These are phyloP conservation scores for Capromys pilorides DNA, from an alignment of 2,797 vertebrate species.

Conservation along the genomic window DNA sequence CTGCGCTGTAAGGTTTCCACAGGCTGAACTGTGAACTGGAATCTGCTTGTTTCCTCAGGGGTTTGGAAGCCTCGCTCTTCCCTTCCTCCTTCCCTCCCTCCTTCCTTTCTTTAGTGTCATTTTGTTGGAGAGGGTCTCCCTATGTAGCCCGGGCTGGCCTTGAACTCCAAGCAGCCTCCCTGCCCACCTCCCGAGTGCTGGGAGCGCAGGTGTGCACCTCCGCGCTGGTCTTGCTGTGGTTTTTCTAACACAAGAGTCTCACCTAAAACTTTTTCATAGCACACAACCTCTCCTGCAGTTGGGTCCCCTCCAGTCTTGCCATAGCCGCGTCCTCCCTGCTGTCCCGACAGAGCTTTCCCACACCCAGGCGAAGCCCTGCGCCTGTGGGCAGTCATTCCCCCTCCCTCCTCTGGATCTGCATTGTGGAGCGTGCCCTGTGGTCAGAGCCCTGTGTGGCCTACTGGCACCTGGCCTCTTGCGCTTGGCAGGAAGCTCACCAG, in stretches of 20 bases:
- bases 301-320: neutral
- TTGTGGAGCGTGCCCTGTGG: neutral
- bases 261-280: neutral
- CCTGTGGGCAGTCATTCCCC: neutral
- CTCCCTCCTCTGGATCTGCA: neutral
- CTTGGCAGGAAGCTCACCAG: fast-evolving
- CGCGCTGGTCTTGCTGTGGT: neutral
- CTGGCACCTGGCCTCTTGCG: neutral
- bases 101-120: neutral
- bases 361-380: neutral
- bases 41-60: too few species aligned
- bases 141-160: neutral
- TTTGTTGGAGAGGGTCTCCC: neutral
- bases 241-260: neutral
- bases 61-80: too few species aligned
- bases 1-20: neutral
- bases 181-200: neutral
- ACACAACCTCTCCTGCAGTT: neutral
- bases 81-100: too few species aligned
- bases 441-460: neutral
- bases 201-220: neutral
- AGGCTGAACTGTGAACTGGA: neutral
- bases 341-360: neutral
- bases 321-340: neutral
- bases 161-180: neutral